Evolutionary conservation across 2,888 invertebrate species (phyloP), one percentile per base, ranked within the genome.

Genomic region (Sericinus montela): DNA sequence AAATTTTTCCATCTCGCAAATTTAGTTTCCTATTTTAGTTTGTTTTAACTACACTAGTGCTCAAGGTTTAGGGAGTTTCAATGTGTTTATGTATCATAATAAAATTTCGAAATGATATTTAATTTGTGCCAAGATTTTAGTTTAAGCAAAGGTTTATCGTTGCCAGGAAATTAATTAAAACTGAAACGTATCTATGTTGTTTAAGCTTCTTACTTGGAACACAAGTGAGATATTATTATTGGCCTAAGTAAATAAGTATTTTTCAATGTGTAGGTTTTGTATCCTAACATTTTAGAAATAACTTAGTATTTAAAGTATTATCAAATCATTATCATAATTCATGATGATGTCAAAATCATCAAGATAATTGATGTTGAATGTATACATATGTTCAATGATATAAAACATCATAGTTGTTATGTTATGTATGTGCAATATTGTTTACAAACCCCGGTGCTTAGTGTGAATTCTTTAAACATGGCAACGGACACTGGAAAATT

Each of bases 101-200:
- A 57, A 63, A 59, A 60, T 66, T 65, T 58, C 59, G 65, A 70
- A 72, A 67, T 69, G 67, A 76, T 76, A 73, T 81, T 79, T 76
- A 74, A 72, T 85, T 85, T 81, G 87, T 87, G 87, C 87, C 87
- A 87, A 87, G 75, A 81, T 68, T 77, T 80, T 67, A 75, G 71
- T 79, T 81, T 79, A 72, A 75, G 75, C 67, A 60, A 65, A 74
- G 67, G 63, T 75, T 69, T 62, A 19, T 59, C 54, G 62, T 68
- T 67, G 70, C 72, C 69, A 68, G 70, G 62, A 63, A 54, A 52
- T 48, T 11, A 32, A 6, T 32, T n/a, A 32, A 32, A n/a, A 52
- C 32, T 11, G 32, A 32, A 6, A 32, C 59, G 69, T 65, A n/a
- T n/a, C n/a, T n/a, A 47, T 46, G 37, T 55, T 39, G 53, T 62